Evolutionary conservation across 2,113 vertebrate genomes (phyloP).

Genomic region (Tychaedon coryphoeus): DNA sequence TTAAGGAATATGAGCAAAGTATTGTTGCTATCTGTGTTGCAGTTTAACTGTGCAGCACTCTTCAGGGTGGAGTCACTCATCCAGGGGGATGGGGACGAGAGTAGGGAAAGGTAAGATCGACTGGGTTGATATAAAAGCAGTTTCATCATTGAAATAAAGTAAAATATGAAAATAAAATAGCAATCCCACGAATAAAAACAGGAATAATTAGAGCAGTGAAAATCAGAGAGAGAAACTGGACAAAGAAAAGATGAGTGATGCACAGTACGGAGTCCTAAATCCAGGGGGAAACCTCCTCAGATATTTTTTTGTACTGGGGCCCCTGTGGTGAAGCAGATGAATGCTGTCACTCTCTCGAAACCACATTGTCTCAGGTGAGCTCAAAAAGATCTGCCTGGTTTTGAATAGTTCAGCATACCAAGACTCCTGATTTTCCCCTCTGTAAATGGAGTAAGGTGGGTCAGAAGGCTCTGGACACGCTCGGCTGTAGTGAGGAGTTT

Average conservation of each 20-base stretch:
- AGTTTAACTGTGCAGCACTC: background rate
- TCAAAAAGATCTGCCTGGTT: background rate
- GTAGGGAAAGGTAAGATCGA: background rate
- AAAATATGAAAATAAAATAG: background rate
- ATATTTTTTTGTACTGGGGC: background rate
- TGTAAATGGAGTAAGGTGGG: background rate
- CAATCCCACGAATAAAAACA: background rate
- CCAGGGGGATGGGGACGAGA: background rate
- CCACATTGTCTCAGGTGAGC: background rate
- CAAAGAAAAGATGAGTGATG: background rate
- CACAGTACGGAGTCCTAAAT: background rate
- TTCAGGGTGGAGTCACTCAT: too few relatives aligned
- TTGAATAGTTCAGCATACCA: fast-evolving
- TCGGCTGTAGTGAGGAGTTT: background rate
- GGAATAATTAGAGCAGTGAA: background rate
- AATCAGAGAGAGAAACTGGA: background rate
- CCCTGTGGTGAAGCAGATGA: background rate
- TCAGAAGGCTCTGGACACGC: background rate
- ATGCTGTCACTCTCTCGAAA: background rate
- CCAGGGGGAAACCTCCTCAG: background rate
- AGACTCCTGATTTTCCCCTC: background rate
- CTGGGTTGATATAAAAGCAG: background rate
- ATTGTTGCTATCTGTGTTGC: background rate
- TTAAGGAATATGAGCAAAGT: background rate
- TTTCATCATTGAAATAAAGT: background rate